These are phyloP conservation scores for fruit fly (Drosophila melanogaster) DNA, from an alignment of 1,140 invertebrate genomes.

Conservation along the genomic window DNA sequence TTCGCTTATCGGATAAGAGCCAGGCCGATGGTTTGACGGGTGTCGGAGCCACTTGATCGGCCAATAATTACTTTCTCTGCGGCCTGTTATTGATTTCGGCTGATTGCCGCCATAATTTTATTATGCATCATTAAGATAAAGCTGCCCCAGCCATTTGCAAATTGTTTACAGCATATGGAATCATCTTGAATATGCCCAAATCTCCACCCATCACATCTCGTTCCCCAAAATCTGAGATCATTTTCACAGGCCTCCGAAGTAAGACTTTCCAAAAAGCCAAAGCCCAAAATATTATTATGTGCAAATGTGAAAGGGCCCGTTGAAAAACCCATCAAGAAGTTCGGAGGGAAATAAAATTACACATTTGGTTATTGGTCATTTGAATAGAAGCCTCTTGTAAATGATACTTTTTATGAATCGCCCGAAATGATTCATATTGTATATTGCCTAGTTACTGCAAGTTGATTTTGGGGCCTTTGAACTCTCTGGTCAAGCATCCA, in stretches of 20 bases:
- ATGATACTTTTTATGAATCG: slow-evolving; percentile 1
- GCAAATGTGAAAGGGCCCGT: slow-evolving; percentile 73
- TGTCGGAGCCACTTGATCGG: slow-evolving; percentile 59
- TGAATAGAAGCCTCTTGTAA: slow-evolving; percentile 16
- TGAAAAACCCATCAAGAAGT: slow-evolving; percentile 9
- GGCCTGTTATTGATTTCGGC: slow-evolving; percentile 74
- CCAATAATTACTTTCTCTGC: slow-evolving; percentile 76
- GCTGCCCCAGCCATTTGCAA: slow-evolving; percentile 60
- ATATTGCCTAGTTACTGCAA: slow-evolving; percentile 26
- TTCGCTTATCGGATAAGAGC: slow-evolving; percentile 63
- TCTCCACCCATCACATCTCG: slow-evolving; percentile 41
- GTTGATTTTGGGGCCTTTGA: slow-evolving; percentile 26
- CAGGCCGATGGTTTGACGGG: slow-evolving; percentile 45
- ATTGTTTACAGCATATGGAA: slow-evolving; percentile 58
- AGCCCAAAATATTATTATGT: slow-evolving; percentile 61
- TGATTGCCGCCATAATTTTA: slow-evolving; percentile 76
- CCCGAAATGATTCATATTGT: slow-evolving; percentile 16
- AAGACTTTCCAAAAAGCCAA: slow-evolving; percentile 65
- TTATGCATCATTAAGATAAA: slow-evolving; percentile 79
- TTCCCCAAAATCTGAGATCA: slow-evolving; percentile 35
- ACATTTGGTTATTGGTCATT: slow-evolving; percentile 14
- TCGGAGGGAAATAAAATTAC: slow-evolving; percentile 36
- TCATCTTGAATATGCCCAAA: slow-evolving; percentile 35
- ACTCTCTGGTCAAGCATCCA: slow-evolving; percentile 2
- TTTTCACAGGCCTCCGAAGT: slow-evolving; percentile 51